Conservation (phyloP, 1,140 invertebrate genomes). For the Caenorhabditis elegans region WBcel235 BX284604.4:11263001-11263500, state of each 20-base stretch:
- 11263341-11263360: not conserved
- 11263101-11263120: too few relatives aligned
- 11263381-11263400: not conserved
- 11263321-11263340: not conserved
- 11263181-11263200: not conserved
- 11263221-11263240: not conserved
- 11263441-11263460: not conserved
- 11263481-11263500: not conserved
- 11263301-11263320: not conserved
- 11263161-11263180: too few relatives aligned
- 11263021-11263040: too few relatives aligned
- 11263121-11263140: too few relatives aligned
- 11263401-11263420: conserved; percentile 16
- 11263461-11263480: conserved; percentile 5
- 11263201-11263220: not conserved
- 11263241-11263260: not conserved
- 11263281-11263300: not conserved
- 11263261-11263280: not conserved
- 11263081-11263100: too few relatives aligned
- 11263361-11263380: not conserved
- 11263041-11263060: too few relatives aligned
- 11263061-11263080: too few relatives aligned
- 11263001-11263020: not conserved
- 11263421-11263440: not conserved
- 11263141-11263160: too few relatives aligned